phyloP scores from a whole-genome alignment of 37 sponge, comb jelly and placozoan species.

The Dysidea cf. avara region DNA sequence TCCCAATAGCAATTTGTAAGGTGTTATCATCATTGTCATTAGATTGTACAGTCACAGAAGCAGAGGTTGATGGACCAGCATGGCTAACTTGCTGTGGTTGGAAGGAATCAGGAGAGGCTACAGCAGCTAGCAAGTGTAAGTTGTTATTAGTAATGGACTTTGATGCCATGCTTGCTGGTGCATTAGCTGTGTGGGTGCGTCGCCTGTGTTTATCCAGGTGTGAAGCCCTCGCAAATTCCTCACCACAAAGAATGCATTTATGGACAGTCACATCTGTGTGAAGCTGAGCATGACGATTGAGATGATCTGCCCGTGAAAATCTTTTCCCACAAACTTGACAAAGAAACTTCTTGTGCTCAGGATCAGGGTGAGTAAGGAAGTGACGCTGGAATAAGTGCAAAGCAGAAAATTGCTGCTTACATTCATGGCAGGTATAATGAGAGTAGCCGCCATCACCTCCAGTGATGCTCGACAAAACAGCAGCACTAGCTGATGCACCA shows the following conservation, averaged over 20 bases:
- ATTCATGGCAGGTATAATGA: constrained; percentile 52
- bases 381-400: constrained; percentile 69
- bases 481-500: no score
- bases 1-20: background rate
- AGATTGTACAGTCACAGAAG: background rate
- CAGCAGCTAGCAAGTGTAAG: constrained; percentile 69
- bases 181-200: constrained; percentile 36
- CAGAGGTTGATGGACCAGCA: background rate
- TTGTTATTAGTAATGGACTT: constrained; percentile 22
- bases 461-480: no score
- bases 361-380: constrained; percentile 72
- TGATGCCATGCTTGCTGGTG: constrained; percentile 7
- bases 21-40: no score
- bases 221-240: constrained; percentile 74
- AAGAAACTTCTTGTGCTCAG: constrained; percentile 69
- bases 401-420: constrained; percentile 41
- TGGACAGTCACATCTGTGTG: constrained; percentile 43
- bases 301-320: constrained; percentile 73
- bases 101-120: constrained; percentile 64
- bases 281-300: constrained; percentile 64
- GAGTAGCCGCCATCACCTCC: background rate
- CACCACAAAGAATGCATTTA: constrained; percentile 70
- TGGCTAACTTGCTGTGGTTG: background rate
- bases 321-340: constrained; percentile 81
- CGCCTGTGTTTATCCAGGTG: constrained; percentile 71